Evolutionary conservation across 2,888 invertebrate species (phyloP), one percentile per base, ranked within the genome.

Genomic region (Polydrusus tereticollis): DNA sequence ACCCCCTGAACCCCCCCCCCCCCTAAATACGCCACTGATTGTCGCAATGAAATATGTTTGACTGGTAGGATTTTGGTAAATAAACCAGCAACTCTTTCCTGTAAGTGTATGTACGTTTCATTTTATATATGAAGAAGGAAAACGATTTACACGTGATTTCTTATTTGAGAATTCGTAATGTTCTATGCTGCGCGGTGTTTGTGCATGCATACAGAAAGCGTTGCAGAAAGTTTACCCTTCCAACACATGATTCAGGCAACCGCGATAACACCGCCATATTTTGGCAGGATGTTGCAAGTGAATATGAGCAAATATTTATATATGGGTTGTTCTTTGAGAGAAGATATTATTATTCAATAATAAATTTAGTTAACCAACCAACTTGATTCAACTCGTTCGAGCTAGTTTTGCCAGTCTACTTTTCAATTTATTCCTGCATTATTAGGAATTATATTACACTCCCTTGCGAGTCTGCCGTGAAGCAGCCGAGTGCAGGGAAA

Each of bases 131-230:
- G n/a, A 47, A 58, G 20, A 29, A 14, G 36, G 6, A 29, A 43
- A 63, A 18, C 38, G 59, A 50, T 70, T 70, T 70, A 50, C 59
- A 70, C 65, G 50, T 59, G 41, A 59, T 65, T 63, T 65, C 63
- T 70, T 50, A 65, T 26, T 12, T 50, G 16, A 52, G 26, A 59
- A 65, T 59, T 43, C 59, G 58, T 63, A 29, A 58, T 47, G 18
- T 47, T 45, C 21, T 36, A 33, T n/a, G 47, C 47, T 65, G 59
- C 50, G 26, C 47, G 26, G 14, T 70, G 65, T 64, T 70, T 70
- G 65, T 70, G 65, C 59, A 70, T 70, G 65, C 50, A 59, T 59
- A 58, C 26, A 59, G 59, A 65, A 70, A 36, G n/a, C n/a, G n/a
- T n/a, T n/a, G n/a, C n/a, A n/a, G n/a, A n/a, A n/a, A 57, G 65